Evolutionary conservation across 2,888 invertebrate species (phyloP).

Genomic region (Melipona beecheii): DNA sequence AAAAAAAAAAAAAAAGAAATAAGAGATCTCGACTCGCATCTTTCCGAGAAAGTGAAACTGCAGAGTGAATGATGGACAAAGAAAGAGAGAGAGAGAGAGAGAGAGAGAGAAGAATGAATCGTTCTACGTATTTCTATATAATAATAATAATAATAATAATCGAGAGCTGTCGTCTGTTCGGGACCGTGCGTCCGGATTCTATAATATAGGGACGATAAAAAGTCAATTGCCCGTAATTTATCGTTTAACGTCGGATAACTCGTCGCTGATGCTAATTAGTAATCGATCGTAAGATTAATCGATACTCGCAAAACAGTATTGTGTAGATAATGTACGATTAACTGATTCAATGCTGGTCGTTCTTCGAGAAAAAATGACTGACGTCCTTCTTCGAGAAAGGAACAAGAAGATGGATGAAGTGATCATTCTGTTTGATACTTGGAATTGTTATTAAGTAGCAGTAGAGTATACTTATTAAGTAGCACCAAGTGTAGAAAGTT

Average conservation of each 20-base stretch:
- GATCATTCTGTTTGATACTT: not conserved
- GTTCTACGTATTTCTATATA: slow-evolving; percentile 29
- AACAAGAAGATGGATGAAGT: too few species aligned
- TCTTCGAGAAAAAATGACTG: not conserved
- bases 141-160: not conserved
- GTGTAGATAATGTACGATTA: slow-evolving; percentile 36
- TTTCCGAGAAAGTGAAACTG: not conserved
- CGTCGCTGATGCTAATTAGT: slow-evolving; percentile 36
- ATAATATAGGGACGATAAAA: slow-evolving; percentile 32
- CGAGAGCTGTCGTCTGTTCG: slow-evolving; percentile 6
- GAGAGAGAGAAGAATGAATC: not conserved
- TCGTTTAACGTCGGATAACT: slow-evolving; percentile 39
- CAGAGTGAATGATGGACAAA: slow-evolving; percentile 29
- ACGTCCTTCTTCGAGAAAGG: not conserved
- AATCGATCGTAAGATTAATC: slow-evolving; percentile 29
- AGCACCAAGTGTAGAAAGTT: not conserved
- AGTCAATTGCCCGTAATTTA: slow-evolving; percentile 64
- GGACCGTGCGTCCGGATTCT: slow-evolving; percentile 19
- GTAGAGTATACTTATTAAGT: not conserved
- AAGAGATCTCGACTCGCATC: slow-evolving; percentile 1
- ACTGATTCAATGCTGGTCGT: slow-evolving; percentile 34
- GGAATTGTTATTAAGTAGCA: not conserved
- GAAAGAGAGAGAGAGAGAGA: too few species aligned
- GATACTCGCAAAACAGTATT: slow-evolving; percentile 44
- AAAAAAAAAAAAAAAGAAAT: too few species aligned